phyloP scores from a whole-genome alignment of 2,113 vertebrate genomes.

The Notothenia coriiceps region DNA sequence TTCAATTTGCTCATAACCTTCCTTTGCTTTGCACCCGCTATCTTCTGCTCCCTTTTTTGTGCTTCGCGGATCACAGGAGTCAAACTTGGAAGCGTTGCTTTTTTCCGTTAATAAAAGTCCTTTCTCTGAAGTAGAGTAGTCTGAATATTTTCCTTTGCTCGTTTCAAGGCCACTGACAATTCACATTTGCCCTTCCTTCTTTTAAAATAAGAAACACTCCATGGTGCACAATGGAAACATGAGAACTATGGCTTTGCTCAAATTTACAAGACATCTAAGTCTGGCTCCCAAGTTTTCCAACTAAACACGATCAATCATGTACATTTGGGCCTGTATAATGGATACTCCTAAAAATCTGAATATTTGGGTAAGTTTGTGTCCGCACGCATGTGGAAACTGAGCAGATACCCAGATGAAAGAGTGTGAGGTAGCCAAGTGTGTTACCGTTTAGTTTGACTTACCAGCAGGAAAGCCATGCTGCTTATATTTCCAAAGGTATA shows the following conservation, averaged over 20 bases:
- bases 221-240: slow-evolving; percentile 61
- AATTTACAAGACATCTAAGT: slow-evolving; percentile 44
- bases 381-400: slow-evolving; percentile 65
- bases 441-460: slow-evolving; percentile 56
- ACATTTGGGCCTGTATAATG: slow-evolving; percentile 57
- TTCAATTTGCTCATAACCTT: too few species aligned
- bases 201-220: slow-evolving; percentile 51
- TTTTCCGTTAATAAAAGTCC: slow-evolving; percentile 74
- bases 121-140: slow-evolving; percentile 54
- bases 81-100: slow-evolving; percentile 67
- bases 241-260: slow-evolving; percentile 49
- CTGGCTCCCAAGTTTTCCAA: slow-evolving; percentile 37
- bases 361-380: slow-evolving; percentile 51
- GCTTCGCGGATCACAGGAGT: slow-evolving; percentile 46
- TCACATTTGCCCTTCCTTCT: slow-evolving; percentile 67
- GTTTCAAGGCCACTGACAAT: slow-evolving; percentile 59
- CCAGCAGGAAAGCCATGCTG: slow-evolving; percentile 52
- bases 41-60: slow-evolving; percentile 34
- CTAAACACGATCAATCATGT: slow-evolving; percentile 63
- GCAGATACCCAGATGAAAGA: slow-evolving; percentile 59
- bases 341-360: slow-evolving; percentile 43
- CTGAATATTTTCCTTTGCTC: slow-evolving; percentile 70
- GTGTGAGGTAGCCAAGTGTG: slow-evolving; percentile 41
- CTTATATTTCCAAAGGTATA: slow-evolving; percentile 59
- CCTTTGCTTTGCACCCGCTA: slow-evolving; percentile 22